phyloP scores from a whole-genome alignment of 1,140 invertebrate species.

The Arctopsyche grandis region DNA sequence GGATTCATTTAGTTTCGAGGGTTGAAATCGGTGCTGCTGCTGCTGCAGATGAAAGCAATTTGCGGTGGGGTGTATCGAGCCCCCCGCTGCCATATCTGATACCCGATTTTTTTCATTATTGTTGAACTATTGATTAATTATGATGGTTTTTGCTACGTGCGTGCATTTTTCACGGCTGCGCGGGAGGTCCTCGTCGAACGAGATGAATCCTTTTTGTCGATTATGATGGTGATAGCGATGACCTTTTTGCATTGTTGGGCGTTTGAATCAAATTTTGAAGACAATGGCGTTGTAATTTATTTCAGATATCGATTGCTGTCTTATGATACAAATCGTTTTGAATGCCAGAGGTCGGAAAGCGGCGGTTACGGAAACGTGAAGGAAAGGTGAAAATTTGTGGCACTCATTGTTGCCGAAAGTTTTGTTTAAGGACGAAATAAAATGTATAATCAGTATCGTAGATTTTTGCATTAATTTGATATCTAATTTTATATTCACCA shows the following conservation, averaged over 20 bases:
- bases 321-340: too few species aligned
- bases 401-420: too few species aligned
- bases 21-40: background rate
- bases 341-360: too few species aligned
- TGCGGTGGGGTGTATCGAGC: background rate
- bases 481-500: too few species aligned
- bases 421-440: too few species aligned
- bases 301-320: too few species aligned
- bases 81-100: background rate
- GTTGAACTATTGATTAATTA: background rate
- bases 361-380: too few species aligned
- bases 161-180: slow-evolving; percentile 11
- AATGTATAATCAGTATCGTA: too few species aligned
- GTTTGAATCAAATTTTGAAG: background rate
- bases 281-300: background rate
- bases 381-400: too few species aligned
- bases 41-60: slow-evolving; percentile 6
- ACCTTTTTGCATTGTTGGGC: background rate
- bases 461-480: too few species aligned
- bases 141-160: background rate
- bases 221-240: background rate
- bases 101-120: slow-evolving; percentile 2
- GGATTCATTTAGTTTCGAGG: slow-evolving; percentile 3
- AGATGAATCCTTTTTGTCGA: background rate
- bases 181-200: slow-evolving; percentile 26